Evolutionary conservation across 2,888 invertebrate genomes (phyloP).

Genomic region (Galeruca laticollis): DNA sequence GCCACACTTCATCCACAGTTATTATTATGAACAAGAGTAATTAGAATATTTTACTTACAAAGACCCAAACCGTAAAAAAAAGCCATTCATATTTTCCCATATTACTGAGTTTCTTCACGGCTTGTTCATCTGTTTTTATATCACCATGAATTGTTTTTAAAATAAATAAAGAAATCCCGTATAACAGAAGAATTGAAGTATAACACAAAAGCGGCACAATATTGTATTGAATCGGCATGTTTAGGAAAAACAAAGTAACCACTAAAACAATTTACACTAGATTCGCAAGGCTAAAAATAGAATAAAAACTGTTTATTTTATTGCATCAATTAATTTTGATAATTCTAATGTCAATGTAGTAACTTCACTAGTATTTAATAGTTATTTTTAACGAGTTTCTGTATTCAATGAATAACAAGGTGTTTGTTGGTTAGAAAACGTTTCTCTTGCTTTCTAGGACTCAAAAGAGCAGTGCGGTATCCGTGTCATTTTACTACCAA

Average conservation of each 20-base stretch:
- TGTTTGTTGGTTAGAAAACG: no score
- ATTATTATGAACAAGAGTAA: no score
- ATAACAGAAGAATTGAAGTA: background rate
- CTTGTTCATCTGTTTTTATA: background rate
- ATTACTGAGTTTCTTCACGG: background rate
- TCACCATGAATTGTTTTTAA: background rate
- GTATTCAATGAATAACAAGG: no score
- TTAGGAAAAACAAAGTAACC: background rate
- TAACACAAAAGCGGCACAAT: background rate
- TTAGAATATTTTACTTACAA: conserved; percentile 34
- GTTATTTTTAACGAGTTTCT: no score
- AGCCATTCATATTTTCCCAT: conserved; percentile 8
- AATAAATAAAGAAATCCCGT: background rate
- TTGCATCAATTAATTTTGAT: no score
- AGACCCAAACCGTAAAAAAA: conserved; percentile 35
- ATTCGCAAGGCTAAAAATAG: background rate
- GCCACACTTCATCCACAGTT: no score
- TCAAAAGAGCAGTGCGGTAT: no score
- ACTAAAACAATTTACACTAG: background rate
- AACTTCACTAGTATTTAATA: no score
- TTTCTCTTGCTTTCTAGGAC: no score
- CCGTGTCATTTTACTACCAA: no score
- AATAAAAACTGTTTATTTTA: background rate
- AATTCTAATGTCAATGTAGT: no score
- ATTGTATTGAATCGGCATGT: background rate